Base-by-base conservation (phyloP, 2,113 vertebrate species). In the Bufo bufo region DNA sequence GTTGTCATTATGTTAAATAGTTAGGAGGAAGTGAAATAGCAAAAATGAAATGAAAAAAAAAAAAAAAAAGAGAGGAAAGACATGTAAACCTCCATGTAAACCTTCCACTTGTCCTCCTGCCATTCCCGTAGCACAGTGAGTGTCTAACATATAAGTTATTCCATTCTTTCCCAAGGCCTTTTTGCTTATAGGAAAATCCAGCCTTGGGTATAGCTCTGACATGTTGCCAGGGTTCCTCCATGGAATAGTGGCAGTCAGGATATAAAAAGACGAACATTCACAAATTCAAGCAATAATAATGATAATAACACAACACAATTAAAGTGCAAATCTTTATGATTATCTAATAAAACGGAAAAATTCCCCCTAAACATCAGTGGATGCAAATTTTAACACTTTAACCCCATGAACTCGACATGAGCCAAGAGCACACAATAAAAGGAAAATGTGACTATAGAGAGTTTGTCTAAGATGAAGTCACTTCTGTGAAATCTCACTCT, bases 401-500 rank as follows among this genome's bases (percentile, higher is more conserved):
- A 61, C 78, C 78, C 78, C 54, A 45, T 59, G 61, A 66, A 84
- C 47, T 20, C n/a, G 23, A 10, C 63, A 33, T 20, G 63, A n/a
- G 77, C 49, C 85, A 79, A 86, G 54, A 33, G 63, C 56, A 54
- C 80, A 79, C 47, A 79, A 87, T 82, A 87, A 59, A 87, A 75
- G 75, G 85, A 82, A 82, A 74, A 33, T 33, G 54, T 82, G 87
- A 77, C 80, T 88, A 11, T 77, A 88, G 77, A 50, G 74, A 65
- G 66, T 78, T 52, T 84, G 82, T 78, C 50, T 45, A 84, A 54
- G 69, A 77, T 84, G 61, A 84, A 84, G 81, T 88, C 81, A 84
- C 87, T 75, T n/a, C 82, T 89, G 87, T 78, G 87, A 84, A 89
- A 84, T 84, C 72, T 89, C 87, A 89, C 72, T 89, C 74, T 84